phyloP scores from a whole-genome alignment of 1,140 invertebrate species.

The Triops longicaudatus region DNA sequence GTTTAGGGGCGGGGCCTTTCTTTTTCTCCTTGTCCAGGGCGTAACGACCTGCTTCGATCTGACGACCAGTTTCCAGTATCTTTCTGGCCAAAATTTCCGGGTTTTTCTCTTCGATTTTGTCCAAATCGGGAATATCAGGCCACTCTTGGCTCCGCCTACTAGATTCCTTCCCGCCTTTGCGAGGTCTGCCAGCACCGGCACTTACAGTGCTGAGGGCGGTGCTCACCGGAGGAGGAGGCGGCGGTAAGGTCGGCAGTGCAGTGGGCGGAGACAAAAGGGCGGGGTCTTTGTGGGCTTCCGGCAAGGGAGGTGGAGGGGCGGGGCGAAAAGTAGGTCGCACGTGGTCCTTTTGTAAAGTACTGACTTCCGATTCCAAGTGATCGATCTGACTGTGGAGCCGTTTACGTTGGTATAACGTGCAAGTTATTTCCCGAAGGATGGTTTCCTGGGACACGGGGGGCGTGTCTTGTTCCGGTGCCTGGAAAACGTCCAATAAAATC shows the following conservation, averaged over 20 bases:
- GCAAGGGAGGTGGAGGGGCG: neutral
- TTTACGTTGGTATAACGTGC: constrained; percentile 68
- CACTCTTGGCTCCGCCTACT: constrained; percentile 68
- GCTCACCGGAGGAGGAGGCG: neutral
- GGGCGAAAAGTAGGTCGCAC: neutral
- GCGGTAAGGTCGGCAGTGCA: neutral
- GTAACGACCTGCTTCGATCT: constrained; percentile 68
- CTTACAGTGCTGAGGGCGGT: neutral
- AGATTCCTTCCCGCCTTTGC: constrained; percentile 52
- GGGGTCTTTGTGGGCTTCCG: constrained; percentile 21
- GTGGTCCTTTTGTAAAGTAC: constrained; percentile 56
- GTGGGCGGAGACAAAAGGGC: neutral
- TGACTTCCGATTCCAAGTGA: constrained; percentile 63
- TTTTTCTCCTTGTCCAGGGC: constrained; percentile 31
- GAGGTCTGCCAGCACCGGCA: constrained; percentile 43
- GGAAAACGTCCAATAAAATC: no score
- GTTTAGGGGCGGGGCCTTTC: constrained; percentile 7
- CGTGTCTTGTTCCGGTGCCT: constrained; percentile 26
- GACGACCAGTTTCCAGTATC: constrained; percentile 74
- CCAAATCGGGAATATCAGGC: constrained; percentile 79
- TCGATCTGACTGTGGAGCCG: constrained; percentile 67
- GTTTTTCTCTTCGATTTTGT: constrained; percentile 83
- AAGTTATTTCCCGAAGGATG: constrained; percentile 73
- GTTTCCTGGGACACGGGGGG: constrained; percentile 53
- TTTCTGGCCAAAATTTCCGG: constrained; percentile 80